A percentile compares a stretch with the other conserved stretches of the same genome.
Conservation (phyloP, 2,888 invertebrate species). For the Drosophila putrida region DNA sequence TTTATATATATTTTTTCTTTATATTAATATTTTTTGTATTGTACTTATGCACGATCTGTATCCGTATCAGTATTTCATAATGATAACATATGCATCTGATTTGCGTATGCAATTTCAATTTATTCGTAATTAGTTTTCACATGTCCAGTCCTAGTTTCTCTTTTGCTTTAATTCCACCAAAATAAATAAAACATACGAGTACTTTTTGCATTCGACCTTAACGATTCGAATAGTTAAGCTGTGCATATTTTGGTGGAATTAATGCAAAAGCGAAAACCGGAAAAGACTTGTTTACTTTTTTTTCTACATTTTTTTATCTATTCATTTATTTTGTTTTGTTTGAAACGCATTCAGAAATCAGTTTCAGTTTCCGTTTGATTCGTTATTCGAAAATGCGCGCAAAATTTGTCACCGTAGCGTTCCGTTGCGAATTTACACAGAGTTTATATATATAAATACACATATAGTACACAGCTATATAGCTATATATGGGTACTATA, state of each 20-base stretch:
- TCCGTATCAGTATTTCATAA: slow-evolving; percentile 39
- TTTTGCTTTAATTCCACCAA: slow-evolving; percentile 17
- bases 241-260: slow-evolving; percentile 9
- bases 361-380: slow-evolving; percentile 65
- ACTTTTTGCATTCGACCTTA: background rate
- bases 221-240: background rate
- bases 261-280: slow-evolving; percentile 5
- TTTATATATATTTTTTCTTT: slow-evolving; percentile 1
- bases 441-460: slow-evolving; percentile 23
- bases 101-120: slow-evolving; percentile 38
- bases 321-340: slow-evolving; percentile 51
- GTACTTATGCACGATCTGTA: slow-evolving; percentile 63
- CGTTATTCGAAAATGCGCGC: slow-evolving; percentile 72
- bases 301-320: slow-evolving; percentile 30
- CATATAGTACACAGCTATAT: slow-evolving; percentile 42
- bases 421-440: slow-evolving; percentile 74
- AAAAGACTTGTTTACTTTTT: slow-evolving; percentile 20
- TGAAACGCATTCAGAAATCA: slow-evolving; percentile 77
- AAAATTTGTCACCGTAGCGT: slow-evolving; percentile 78
- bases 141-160: slow-evolving; percentile 5
- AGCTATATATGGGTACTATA: slow-evolving; percentile 9
- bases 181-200: background rate
- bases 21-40: slow-evolving; percentile 39
- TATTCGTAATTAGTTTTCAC: slow-evolving; percentile 52
- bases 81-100: slow-evolving; percentile 44